Conservation (phyloP, 2,888 invertebrate species). For the Amphipyra tragopoginis region DNA sequence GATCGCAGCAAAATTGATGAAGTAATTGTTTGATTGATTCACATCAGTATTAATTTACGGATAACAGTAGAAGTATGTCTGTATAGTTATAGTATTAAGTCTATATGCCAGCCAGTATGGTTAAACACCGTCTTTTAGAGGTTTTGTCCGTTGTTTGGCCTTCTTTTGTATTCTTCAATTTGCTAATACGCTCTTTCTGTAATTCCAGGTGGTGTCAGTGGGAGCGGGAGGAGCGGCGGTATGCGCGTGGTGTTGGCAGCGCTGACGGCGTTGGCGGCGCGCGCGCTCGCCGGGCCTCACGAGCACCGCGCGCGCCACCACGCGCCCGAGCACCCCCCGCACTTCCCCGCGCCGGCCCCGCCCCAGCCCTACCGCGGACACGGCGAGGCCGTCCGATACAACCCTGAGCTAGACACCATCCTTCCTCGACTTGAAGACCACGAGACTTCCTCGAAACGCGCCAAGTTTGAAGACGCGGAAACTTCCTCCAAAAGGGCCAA, state of each 20-base stretch:
- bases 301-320: slow-evolving; percentile 88
- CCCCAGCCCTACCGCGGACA: slow-evolving; percentile 88
- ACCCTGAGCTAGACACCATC: slow-evolving; percentile 88
- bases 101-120: no score
- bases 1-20: no score
- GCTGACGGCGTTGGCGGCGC: slow-evolving; percentile 86
- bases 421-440: slow-evolving; percentile 83
- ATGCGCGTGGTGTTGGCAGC: slow-evolving; percentile 88
- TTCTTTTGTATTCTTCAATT: neutral
- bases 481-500: slow-evolving; percentile 81
- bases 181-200: neutral
- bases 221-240: slow-evolving; percentile 83
- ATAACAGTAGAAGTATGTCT: no score
- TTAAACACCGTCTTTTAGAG: no score
- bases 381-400: slow-evolving; percentile 89
- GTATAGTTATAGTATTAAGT: no score
- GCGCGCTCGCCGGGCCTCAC: slow-evolving; percentile 84
- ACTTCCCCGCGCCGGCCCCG: slow-evolving; percentile 79
- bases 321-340: slow-evolving; percentile 82
- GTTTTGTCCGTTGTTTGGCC: no score
- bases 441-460: slow-evolving; percentile 83
- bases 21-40: no score
- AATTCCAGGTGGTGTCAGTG: slow-evolving; percentile 83
- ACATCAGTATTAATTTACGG: no score
- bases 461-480: slow-evolving; percentile 76